Conservation (phyloP, 2,888 invertebrate species). For the Andrena chrysosceles region DNA sequence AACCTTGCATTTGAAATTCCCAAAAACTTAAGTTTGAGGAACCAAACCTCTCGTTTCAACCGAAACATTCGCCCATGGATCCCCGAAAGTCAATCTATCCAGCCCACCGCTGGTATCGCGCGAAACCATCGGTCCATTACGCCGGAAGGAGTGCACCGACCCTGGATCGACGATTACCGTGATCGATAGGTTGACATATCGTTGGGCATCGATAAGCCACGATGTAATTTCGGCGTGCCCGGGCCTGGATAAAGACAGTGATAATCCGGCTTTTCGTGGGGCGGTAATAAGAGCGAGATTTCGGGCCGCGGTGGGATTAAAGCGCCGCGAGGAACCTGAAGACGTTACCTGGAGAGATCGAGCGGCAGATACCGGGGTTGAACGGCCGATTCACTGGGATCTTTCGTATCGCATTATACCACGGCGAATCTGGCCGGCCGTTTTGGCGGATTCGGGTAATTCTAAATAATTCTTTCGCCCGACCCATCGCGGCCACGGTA, state of each 20-base stretch:
- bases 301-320: conserved; percentile 46
- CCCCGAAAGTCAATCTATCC: not conserved
- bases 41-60: too few relatives aligned
- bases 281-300: conserved; percentile 62
- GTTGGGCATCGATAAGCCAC: conserved; percentile 56
- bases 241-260: conserved; percentile 62
- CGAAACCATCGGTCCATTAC: not conserved
- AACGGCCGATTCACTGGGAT: conserved; percentile 53
- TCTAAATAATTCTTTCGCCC: conserved; percentile 51
- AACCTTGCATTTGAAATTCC: too few relatives aligned
- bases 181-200: conserved; percentile 67
- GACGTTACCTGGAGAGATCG: conserved; percentile 58
- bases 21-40: too few relatives aligned
- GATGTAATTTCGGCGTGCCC: conserved; percentile 56
- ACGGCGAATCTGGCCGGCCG: conserved; percentile 43
- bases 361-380: conserved; percentile 55
- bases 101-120: not conserved
- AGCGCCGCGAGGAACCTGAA: conserved; percentile 61
- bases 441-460: conserved; percentile 55
- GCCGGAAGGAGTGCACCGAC: not conserved
- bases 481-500: not conserved
- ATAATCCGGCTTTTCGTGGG: conserved; percentile 62
- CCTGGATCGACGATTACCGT: conserved; percentile 42
- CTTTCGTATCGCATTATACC: conserved; percentile 54
- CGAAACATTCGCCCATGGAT: not conserved